Evolutionary conservation across 2,113 vertebrate species (phyloP), one percentile per base, ranked within the genome.

Genomic region (Orthonyx spaldingii): DNA sequence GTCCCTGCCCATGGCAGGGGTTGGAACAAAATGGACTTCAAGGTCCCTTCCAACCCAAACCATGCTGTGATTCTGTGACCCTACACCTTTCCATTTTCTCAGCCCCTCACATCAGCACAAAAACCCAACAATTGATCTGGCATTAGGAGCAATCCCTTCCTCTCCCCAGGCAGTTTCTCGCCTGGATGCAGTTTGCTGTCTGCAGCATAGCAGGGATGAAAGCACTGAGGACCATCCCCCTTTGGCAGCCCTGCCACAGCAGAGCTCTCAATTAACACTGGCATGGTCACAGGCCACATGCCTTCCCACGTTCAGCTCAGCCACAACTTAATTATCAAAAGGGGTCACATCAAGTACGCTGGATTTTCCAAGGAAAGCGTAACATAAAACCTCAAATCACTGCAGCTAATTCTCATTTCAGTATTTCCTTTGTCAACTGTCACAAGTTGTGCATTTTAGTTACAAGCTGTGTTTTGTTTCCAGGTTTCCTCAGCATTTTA

Each of bases 101-200:
- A 2, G 44, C 30, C 68, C 35, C 27, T 52, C 6, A 2, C 35
- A 35, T 56, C 64, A 60, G 59, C 69, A 41, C 64, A 39, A 44
- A 10, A 28, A 28, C 60, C 32, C n/a, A 33, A 61, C 0, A 0
- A 24, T 30, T 8, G 0, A 9, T 33, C 19, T 1, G 2, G 68
- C 90, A 60, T 28, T 55, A 37, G 33, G 50, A 84, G 16, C 2
- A 3, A 69, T 37, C 60, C 8, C 0, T 59, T 68, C 82, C 57
- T 63, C 35, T 55, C 56, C 33, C 18, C 5, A 0, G 47, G 47
- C 39, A 49, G 28, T 32, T 87, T 91, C 57, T 35, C 0, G 1
- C 46, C 44, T 8, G 50, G 37, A 61, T 61, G 24, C 11, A 3
- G 33, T 37, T 61, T 0, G 0, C 68, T 69, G 35, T 23, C 49